These are phyloP conservation scores for Alectoris magna DNA, from an alignment of 2,797 vertebrate species.

Conservation along the genomic window DNA sequence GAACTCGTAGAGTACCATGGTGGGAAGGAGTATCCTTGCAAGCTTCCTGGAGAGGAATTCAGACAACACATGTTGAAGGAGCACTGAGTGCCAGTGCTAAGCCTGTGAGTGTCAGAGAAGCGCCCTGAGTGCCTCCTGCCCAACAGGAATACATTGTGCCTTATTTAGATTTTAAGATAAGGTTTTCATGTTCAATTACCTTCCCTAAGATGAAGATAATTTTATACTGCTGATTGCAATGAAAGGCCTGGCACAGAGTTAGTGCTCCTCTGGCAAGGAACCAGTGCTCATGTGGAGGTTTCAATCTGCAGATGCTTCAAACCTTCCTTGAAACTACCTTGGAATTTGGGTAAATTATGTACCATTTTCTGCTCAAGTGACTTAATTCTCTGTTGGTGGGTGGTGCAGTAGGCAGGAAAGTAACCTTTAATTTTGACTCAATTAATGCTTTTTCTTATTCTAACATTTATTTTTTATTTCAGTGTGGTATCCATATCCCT, in stretches of 20 bases:
- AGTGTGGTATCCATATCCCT: background rate
- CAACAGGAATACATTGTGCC: background rate
- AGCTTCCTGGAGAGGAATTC: background rate
- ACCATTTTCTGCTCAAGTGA: background rate
- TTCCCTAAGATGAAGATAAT: background rate
- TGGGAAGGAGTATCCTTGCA: background rate
- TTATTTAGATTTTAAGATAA: background rate
- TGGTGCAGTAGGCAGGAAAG: background rate
- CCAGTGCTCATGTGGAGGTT: background rate
- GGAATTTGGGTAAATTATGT: background rate
- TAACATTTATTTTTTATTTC: background rate
- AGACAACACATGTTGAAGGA: background rate
- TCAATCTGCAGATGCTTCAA: background rate
- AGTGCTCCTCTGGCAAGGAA: background rate
- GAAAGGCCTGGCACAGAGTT: constrained; percentile 24
- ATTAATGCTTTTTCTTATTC: background rate
- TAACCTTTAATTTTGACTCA: background rate
- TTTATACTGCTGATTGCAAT: background rate
- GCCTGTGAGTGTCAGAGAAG: background rate
- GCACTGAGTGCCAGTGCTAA: background rate
- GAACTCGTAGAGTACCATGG: background rate
- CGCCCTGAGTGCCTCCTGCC: background rate
- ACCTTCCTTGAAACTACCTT: accelerated
- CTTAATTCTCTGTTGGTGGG: background rate
- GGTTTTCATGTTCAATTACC: background rate